Conservation (phyloP, 2,888 invertebrate genomes). For the Leptopilina drosophilae region DNA sequence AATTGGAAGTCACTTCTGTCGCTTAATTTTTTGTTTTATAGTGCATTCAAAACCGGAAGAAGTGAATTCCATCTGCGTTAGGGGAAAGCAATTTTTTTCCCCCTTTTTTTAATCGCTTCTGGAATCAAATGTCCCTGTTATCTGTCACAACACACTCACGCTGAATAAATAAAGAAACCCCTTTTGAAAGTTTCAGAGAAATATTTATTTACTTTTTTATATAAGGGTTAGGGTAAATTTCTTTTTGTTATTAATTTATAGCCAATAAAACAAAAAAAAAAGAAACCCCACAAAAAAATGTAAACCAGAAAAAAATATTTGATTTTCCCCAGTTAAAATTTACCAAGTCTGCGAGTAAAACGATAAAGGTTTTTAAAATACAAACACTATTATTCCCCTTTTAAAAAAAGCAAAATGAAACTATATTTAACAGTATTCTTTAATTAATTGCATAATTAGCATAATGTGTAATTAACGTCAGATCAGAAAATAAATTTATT, state of each 20-base stretch:
- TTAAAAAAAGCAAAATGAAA: too few relatives aligned
- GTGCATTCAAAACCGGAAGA: background rate
- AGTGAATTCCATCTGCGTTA: slow-evolving; percentile 1
- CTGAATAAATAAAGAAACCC: background rate
- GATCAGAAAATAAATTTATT: too few relatives aligned
- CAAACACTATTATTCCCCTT: too few relatives aligned
- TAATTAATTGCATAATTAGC: too few relatives aligned
- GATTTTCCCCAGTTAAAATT: background rate
- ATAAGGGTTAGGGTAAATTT: background rate
- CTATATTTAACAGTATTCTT: too few relatives aligned
- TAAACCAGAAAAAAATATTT: background rate
- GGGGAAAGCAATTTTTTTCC: background rate
- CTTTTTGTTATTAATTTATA: background rate
- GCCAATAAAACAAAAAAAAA: background rate
- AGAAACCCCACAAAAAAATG: background rate
- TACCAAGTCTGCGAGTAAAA: too few relatives aligned
- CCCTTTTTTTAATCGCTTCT: background rate
- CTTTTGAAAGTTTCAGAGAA: background rate
- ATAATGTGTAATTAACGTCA: too few relatives aligned
- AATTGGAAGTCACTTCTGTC: too few relatives aligned
- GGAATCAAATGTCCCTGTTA: slow-evolving; percentile 6
- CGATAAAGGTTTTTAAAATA: too few relatives aligned
- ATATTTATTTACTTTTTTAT: too few relatives aligned
- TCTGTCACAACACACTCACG: background rate
- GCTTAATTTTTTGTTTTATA: too few relatives aligned